A percentile compares a stretch with the other conserved stretches of the same genome.
Evolutionary conservation across 2,113 vertebrate species (phyloP).

Genomic region (Girardinichthys multiradiatus): DNA sequence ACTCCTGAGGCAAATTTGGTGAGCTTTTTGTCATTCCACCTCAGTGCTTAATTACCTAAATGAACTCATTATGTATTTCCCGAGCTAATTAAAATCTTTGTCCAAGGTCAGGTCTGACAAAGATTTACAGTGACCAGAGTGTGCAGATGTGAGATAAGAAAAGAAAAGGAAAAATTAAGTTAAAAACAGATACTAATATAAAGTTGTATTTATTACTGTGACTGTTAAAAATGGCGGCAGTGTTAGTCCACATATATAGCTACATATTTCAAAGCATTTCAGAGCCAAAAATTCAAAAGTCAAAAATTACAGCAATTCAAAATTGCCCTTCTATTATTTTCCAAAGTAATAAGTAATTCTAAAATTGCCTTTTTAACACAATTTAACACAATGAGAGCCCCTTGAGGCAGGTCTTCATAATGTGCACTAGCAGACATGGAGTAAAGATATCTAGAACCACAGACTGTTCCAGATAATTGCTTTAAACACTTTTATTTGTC

Average conservation of each 20-base stretch:
- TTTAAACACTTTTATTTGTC: too few relatives aligned
- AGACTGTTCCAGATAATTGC: too few relatives aligned
- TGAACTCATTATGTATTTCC: conserved; percentile 80
- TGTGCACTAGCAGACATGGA: too few relatives aligned
- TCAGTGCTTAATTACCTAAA: conserved; percentile 82
- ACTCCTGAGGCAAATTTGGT: conserved; percentile 69
- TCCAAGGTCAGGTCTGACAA: conserved; percentile 79
- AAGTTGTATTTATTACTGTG: not conserved
- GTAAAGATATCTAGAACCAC: too few relatives aligned
- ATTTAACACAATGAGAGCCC: too few relatives aligned
- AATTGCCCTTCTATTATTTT: too few relatives aligned
- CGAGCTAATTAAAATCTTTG: conserved; percentile 77
- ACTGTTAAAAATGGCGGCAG: conserved; percentile 1
- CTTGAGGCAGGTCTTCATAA: too few relatives aligned
- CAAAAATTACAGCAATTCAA: too few relatives aligned
- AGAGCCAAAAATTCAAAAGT: too few relatives aligned
- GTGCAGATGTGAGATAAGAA: conserved; percentile 46
- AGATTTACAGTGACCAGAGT: conserved; percentile 77
- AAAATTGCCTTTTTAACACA: too few relatives aligned
- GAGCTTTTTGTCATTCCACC: conserved; percentile 71
- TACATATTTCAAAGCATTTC: not conserved
- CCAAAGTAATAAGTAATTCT: too few relatives aligned
- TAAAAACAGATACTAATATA: not conserved
- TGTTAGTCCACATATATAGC: not conserved
- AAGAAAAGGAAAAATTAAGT: conserved; percentile 16